These are phyloP conservation scores for Eubucco bourcierii DNA, from an alignment of 2,113 vertebrate genomes.

Conservation along the genomic window DNA sequence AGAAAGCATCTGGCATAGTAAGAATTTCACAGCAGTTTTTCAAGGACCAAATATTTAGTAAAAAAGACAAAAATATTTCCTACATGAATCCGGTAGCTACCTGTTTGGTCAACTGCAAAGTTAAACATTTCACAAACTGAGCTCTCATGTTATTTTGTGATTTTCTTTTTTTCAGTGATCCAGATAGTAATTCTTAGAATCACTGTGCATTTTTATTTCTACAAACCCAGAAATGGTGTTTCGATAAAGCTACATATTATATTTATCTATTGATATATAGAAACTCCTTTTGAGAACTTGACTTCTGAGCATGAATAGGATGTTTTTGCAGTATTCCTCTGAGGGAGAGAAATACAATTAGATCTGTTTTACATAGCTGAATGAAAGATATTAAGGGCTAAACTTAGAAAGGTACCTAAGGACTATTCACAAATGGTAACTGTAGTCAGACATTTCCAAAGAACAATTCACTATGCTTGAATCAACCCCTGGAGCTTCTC, in stretches of 20 bases:
- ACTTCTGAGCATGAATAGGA: neutral
- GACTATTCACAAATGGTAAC: constrained; percentile 13
- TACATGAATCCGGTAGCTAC: neutral
- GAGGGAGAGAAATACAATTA: constrained; percentile 3
- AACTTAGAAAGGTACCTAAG: neutral
- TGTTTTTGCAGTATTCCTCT: neutral
- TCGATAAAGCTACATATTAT: neutral
- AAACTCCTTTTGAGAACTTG: neutral
- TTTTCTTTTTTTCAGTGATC: neutral
- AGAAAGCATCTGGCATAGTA: neutral
- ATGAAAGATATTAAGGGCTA: neutral
- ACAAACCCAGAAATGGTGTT: neutral
- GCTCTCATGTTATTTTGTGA: no score
- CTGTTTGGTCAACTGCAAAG: neutral
- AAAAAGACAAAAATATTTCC: neutral
- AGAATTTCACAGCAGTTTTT: neutral
- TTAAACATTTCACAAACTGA: neutral
- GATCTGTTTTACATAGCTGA: neutral
- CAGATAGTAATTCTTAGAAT: neutral
- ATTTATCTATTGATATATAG: neutral
- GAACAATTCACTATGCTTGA: neutral
- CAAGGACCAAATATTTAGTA: neutral
- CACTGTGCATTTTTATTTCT: neutral
- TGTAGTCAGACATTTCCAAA: neutral
- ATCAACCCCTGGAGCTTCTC: neutral